Evolutionary conservation across 1,140 invertebrate genomes (phyloP).

Genomic region (Hetaerina americana): DNA sequence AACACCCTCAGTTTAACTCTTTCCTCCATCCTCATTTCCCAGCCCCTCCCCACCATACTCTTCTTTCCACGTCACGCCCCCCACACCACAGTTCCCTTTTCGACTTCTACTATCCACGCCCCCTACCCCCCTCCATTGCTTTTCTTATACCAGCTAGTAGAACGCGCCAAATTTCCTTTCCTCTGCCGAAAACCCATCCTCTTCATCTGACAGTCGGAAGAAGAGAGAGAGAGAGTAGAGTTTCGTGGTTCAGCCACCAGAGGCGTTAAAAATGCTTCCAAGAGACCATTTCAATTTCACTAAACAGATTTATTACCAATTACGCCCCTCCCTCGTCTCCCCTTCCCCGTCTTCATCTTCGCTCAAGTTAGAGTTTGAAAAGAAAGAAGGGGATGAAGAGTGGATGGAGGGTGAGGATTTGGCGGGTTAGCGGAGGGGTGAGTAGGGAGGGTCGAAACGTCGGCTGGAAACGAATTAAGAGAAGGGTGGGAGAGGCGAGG

Average conservation of each 20-base stretch:
- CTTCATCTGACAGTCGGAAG: neutral
- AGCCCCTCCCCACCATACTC: neutral
- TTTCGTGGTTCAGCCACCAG: neutral
- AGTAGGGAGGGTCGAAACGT: too few species aligned
- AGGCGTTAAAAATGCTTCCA: neutral
- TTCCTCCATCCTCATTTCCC: too few species aligned
- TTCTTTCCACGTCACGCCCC: too few species aligned
- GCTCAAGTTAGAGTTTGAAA: neutral
- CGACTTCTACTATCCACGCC: too few species aligned
- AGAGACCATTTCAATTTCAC: neutral
- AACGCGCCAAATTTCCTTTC: neutral
- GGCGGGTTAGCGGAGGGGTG: neutral
- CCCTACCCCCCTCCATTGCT: too few species aligned
- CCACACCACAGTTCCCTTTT: too few species aligned
- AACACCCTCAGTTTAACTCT: too few species aligned
- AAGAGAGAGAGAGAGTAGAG: too few species aligned
- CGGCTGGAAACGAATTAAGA: too few species aligned
- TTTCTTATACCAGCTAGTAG: too few species aligned
- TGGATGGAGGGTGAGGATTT: too few species aligned
- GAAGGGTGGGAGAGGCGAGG: neutral
- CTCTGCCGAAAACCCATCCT: neutral
- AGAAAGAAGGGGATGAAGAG: neutral
- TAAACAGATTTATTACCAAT: conserved; percentile 1
- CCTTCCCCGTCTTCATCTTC: neutral
- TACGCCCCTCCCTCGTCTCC: neutral